Base-by-base conservation (phyloP, 2,113 vertebrate species). In the Chaetodon trifascialis region DNA sequence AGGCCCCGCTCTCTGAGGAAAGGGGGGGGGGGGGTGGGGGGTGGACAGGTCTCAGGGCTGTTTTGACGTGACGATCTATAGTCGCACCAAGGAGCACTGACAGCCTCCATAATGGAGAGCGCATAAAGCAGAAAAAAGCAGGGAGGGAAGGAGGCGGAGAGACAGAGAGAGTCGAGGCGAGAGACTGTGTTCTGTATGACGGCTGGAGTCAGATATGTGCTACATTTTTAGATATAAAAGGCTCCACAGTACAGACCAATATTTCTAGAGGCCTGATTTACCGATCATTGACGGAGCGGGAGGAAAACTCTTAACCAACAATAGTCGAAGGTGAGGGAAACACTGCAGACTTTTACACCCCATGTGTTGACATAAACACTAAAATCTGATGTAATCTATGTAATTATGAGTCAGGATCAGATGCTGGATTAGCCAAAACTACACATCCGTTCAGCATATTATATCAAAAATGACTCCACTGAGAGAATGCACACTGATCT, bases 41-140 rank as follows among this genome's bases (percentile, higher is more conserved):
- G 30, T 30, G 30, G 30, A 90, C 91, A 88, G 83, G 83, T 80
- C 84, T 86, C 87, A 79, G 84, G 79, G 85, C 82, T 89, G 83
- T 89, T 94, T 91, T 91, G 93, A 95, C 89, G 76, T 81, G 82
- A 85, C 86, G 52, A 94, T 94, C 91, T 90, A 94, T 94, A 94
- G 92, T 71, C 8, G 21, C 76, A 87, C 86, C 89, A 84, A 87
- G 68, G 83, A 78, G 16, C 59, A 59, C 86, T 91, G 93, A 94
- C 93, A 94, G 88, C 60, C 62, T 87, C 72, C 42, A 86, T 95
- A 93, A 95, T 94, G 84, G 90, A 90, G 88, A 90, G 91, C 40
- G 80, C 83, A 92, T 81, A 59, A 71, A 90, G 90, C 76, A 69
- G 64, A 82, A 85, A 88, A 69, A 81, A 79, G 66, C 46, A 64